These are phyloP conservation scores for Agriotes lineatus DNA, from an alignment of 2,888 invertebrate genomes.

Conservation along the genomic window DNA sequence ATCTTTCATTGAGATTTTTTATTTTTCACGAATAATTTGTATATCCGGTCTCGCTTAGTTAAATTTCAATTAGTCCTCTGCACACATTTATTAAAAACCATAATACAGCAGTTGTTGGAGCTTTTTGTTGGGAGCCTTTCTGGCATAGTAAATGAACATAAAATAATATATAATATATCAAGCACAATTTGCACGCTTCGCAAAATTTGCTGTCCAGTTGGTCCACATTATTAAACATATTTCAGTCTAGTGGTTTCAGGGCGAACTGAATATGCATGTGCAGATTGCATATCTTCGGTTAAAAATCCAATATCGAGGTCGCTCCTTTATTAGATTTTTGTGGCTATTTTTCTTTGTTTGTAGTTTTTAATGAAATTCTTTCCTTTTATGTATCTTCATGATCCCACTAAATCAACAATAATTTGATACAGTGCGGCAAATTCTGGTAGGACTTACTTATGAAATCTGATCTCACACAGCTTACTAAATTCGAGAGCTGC, in stretches of 20 bases:
- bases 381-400: background rate
- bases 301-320: constrained; percentile 37
- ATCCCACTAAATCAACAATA: too few relatives aligned
- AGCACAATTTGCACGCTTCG: constrained; percentile 31
- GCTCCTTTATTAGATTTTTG: constrained; percentile 31
- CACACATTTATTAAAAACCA: background rate
- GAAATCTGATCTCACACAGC: too few relatives aligned
- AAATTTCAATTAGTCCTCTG: too few relatives aligned
- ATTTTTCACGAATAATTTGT: too few relatives aligned
- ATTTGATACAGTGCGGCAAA: too few relatives aligned
- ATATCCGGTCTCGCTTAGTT: too few relatives aligned
- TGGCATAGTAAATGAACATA: constrained; percentile 10
- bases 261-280: constrained; percentile 38
- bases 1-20: too few relatives aligned
- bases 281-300: constrained; percentile 32
- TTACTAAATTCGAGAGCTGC: too few relatives aligned
- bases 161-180: constrained; percentile 37
- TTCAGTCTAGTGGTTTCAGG: constrained; percentile 32
- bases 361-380: constrained; percentile 28
- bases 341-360: constrained; percentile 20
- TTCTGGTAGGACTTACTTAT: too few relatives aligned
- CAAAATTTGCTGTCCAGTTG: constrained; percentile 37
- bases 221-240: constrained; percentile 41
- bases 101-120: background rate
- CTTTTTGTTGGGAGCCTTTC: constrained; percentile 5